Conservation (phyloP, 2,888 invertebrate genomes). For the Pristionchus fissidentatus region DNA sequence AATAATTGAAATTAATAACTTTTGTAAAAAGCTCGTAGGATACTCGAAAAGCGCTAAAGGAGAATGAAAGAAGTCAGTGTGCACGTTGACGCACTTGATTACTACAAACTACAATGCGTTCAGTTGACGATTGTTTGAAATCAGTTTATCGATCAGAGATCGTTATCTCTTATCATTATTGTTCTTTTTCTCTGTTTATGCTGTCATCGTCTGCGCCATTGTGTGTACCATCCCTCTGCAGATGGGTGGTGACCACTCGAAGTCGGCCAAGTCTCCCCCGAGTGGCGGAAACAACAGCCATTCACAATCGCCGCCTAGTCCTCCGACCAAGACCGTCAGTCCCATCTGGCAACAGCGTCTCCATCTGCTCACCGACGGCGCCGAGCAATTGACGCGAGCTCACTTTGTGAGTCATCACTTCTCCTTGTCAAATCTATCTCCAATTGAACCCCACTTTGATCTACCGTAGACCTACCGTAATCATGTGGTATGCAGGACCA, state of each 20-base stretch:
- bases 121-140: background rate
- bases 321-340: background rate
- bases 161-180: constrained; percentile 1
- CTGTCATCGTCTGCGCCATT: background rate
- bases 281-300: background rate
- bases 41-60: background rate
- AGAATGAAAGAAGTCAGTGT: background rate
- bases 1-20: background rate
- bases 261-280: background rate
- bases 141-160: constrained; percentile 13
- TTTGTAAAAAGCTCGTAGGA: background rate
- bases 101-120: constrained; percentile 9
- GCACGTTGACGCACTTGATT: background rate
- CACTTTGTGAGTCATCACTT: constrained; percentile 39
- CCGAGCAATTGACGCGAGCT: background rate
- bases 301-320: background rate
- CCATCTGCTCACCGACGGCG: constrained; percentile 3
- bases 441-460: background rate
- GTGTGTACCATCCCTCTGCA: background rate
- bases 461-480: background rate
- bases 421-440: background rate
- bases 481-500: background rate
- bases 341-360: constrained; percentile 37
- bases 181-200: constrained; percentile 6
- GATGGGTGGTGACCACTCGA: constrained; percentile 43